A percentile compares a stretch with the other conserved stretches of the same genome.
phyloP scores from a whole-genome alignment of 2,888 invertebrate species.

The Diaperis boleti region DNA sequence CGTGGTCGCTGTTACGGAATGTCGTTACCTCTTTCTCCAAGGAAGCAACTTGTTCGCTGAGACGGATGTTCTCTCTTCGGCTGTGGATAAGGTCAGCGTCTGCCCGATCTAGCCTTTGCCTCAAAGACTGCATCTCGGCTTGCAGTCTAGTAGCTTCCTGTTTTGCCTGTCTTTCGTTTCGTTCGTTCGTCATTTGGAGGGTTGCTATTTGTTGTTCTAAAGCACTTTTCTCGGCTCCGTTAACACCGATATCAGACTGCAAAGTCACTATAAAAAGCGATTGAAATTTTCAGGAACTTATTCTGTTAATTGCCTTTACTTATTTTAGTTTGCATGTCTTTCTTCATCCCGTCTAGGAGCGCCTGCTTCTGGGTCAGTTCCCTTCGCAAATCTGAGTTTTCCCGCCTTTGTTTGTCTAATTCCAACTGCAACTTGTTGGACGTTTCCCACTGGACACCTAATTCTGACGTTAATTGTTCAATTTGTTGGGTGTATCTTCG shows the following conservation, averaged over 20 bases:
- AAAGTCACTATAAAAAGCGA: conserved; percentile 71
- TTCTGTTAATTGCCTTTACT: conserved; percentile 64
- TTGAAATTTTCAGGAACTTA: conserved; percentile 4
- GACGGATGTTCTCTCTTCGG: conserved; percentile 81
- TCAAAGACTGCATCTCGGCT: conserved; percentile 80
- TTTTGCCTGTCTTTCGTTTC: conserved; percentile 80
- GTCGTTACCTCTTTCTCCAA: conserved; percentile 82
- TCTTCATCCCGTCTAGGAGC: conserved; percentile 82
- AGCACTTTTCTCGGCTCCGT: conserved; percentile 82
- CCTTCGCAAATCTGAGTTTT: conserved; percentile 81
- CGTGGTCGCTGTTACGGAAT: background rate
- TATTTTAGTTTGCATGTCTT: conserved; percentile 83
- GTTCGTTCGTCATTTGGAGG: conserved; percentile 74
- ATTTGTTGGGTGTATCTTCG: conserved; percentile 79
- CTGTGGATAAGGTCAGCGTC: conserved; percentile 86
- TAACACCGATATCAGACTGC: conserved; percentile 82
- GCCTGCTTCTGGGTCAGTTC: conserved; percentile 81
- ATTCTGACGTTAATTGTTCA: conserved; percentile 83
- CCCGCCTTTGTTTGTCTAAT: conserved; percentile 81
- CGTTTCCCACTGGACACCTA: conserved; percentile 84
- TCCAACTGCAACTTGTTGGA: conserved; percentile 82
- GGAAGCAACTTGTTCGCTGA: conserved; percentile 82
- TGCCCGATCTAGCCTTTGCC: conserved; percentile 82
- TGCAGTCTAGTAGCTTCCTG: conserved; percentile 82
- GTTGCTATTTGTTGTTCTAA: conserved; percentile 84